Conservation (phyloP, 1,140 invertebrate species). For the Bombus haemorrhoidalis region DNA sequence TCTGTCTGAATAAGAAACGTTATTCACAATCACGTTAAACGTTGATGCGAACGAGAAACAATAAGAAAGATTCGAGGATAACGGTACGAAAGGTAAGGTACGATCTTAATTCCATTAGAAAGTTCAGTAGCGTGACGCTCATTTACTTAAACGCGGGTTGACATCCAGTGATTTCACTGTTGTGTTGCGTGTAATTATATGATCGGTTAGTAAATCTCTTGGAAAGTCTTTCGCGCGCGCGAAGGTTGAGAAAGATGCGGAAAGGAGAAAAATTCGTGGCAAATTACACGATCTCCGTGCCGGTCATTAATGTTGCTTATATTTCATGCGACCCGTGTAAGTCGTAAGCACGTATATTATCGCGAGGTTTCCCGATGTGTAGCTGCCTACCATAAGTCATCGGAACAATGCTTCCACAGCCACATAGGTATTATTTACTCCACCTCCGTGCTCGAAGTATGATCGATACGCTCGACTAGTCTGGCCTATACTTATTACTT, state of each 20-base stretch:
- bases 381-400: conserved; percentile 62
- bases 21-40: background rate
- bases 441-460: conserved; percentile 51
- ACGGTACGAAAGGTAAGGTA: background rate
- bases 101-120: conserved; percentile 1
- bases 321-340: conserved; percentile 48
- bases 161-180: conserved; percentile 6
- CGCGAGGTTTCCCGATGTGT: conserved; percentile 53
- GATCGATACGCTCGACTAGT: conserved; percentile 55
- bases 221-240: background rate
- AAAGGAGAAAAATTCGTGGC: conserved; percentile 13
- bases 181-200: background rate
- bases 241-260: conserved; percentile 3
- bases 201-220: background rate
- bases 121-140: conserved; percentile 6
- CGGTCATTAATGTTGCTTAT: conserved; percentile 54
- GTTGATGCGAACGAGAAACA: background rate
- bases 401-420: conserved; percentile 63
- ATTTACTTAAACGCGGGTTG: background rate
- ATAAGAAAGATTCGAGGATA: background rate
- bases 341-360: conserved; percentile 49
- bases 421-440: conserved; percentile 60
- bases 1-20: no score
- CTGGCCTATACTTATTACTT: conserved; percentile 6
- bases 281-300: conserved; percentile 41